These are phyloP conservation scores for Homarus americanus DNA, from an alignment of 1,140 invertebrate genomes.

Conservation along the genomic window DNA sequence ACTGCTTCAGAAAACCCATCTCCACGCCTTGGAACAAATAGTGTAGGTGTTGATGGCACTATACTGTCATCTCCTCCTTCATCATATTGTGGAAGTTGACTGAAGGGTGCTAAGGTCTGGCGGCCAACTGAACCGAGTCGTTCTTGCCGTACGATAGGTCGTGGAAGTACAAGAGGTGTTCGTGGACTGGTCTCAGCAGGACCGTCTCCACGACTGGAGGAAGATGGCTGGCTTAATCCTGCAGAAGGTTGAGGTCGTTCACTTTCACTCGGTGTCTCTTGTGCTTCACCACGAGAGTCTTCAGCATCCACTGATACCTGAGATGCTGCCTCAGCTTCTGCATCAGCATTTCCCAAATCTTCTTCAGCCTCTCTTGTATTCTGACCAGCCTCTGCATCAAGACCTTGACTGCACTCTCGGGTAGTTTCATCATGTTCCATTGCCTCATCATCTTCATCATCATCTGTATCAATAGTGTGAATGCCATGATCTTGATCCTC, in stretches of 20 bases:
- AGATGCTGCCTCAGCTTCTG: constrained; percentile 78
- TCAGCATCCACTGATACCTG: constrained; percentile 75
- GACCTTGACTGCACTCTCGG: constrained; percentile 35
- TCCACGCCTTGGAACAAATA: constrained; percentile 88
- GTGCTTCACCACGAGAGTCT: constrained; percentile 65
- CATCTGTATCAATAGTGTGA: constrained; percentile 58
- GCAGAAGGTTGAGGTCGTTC: constrained; percentile 77
- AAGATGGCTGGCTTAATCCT: constrained; percentile 75
- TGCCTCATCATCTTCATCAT: constrained; percentile 61
- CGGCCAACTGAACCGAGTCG: constrained; percentile 27
- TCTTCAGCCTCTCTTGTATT: constrained; percentile 50
- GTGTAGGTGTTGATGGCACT: constrained; percentile 92
- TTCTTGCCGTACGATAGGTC: constrained; percentile 56
- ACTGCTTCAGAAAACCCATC: constrained; percentile 95
- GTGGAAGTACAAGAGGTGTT: constrained; percentile 32
- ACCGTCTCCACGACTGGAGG: constrained; percentile 80
- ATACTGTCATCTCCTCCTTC: constrained; percentile 92
- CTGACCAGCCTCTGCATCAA: constrained; percentile 39
- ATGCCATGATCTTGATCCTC: constrained; percentile 74
- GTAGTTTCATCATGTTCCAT: constrained; percentile 57
- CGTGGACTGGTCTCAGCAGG: constrained; percentile 46
- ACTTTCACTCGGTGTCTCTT: constrained; percentile 76
- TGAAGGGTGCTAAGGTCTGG: constrained; percentile 50
- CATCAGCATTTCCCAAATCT: constrained; percentile 72
- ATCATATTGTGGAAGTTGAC: constrained; percentile 78